Evolutionary conservation across 2,888 invertebrate species (phyloP).

Genomic region (Orgyia antiqua): DNA sequence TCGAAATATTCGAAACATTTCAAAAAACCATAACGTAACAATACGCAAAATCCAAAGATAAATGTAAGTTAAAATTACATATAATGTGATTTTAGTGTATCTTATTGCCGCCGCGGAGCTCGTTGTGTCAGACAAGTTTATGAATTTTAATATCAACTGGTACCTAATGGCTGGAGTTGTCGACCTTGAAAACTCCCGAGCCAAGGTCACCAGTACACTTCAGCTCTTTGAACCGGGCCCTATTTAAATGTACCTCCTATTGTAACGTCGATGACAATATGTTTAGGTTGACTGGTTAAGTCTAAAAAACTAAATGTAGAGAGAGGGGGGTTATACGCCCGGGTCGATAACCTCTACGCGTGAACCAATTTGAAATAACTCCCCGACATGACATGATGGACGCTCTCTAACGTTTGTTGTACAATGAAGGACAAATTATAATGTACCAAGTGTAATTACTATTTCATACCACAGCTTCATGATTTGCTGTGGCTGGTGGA

Average conservation of each 20-base stretch:
- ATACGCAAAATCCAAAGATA: too few species aligned
- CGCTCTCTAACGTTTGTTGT: slow-evolving; percentile 27
- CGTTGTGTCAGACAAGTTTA: slow-evolving; percentile 7
- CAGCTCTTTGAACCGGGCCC: slow-evolving; percentile 37
- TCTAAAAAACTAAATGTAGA: slow-evolving; percentile 39
- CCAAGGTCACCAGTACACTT: slow-evolving; percentile 56
- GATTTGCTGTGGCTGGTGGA: too few species aligned
- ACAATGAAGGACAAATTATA: slow-evolving; percentile 30
- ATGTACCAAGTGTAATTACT: slow-evolving; percentile 21
- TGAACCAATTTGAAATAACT: slow-evolving; percentile 62
- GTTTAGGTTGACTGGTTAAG: slow-evolving; percentile 56
- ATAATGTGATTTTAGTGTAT: too few species aligned
- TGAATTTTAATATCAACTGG: slow-evolving; percentile 8
- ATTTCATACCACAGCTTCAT: too few species aligned
- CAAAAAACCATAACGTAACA: too few species aligned
- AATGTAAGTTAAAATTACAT: too few species aligned
- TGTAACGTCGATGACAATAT: slow-evolving; percentile 54
- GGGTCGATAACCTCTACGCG: slow-evolving; percentile 59
- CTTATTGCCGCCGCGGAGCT: too few species aligned
- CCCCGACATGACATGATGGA: slow-evolving; percentile 37
- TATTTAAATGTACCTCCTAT: slow-evolving; percentile 48
- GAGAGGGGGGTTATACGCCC: slow-evolving; percentile 44
- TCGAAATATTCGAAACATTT: too few species aligned
- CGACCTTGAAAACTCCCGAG: slow-evolving; percentile 56
- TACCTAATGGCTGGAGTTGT: slow-evolving; percentile 29